A percentile compares a stretch with the other conserved stretches of the same genome.
Conservation (phyloP, 2,888 invertebrate species). For the Hypena proboscidalis region DNA sequence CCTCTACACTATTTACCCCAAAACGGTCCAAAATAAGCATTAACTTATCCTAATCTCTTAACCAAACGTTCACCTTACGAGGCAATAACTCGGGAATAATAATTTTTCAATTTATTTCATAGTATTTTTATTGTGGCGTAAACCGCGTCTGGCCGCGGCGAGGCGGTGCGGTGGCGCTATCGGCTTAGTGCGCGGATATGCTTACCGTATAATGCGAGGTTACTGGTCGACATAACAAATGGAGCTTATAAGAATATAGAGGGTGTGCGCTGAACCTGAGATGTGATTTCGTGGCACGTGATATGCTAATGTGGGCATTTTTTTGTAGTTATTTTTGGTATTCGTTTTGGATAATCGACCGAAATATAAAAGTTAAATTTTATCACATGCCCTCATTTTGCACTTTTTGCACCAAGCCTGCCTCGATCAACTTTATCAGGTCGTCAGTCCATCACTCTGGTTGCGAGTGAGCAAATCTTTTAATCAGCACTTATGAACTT, state of each 20-base stretch:
- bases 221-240: slow-evolving; percentile 12
- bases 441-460: too few relatives aligned
- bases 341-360: too few relatives aligned
- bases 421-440: too few relatives aligned
- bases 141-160: slow-evolving; percentile 27
- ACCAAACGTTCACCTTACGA: slow-evolving; percentile 37
- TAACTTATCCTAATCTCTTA: slow-evolving; percentile 26
- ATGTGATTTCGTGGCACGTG: slow-evolving; percentile 11
- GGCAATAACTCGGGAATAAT: slow-evolving; percentile 34
- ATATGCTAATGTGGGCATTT: slow-evolving; percentile 6
- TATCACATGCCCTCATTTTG: too few relatives aligned
- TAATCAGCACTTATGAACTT: too few relatives aligned
- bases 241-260: slow-evolving; percentile 14
- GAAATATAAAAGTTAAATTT: too few relatives aligned
- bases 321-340: too few relatives aligned
- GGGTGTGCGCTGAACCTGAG: slow-evolving; percentile 26
- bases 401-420: too few relatives aligned
- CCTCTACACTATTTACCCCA: background rate
- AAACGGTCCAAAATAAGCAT: slow-evolving; percentile 8
- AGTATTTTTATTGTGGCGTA: slow-evolving; percentile 43
- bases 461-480: too few relatives aligned
- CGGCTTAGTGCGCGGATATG: background rate
- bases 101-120: slow-evolving; percentile 48
- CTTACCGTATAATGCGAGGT: slow-evolving; percentile 11
- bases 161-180: background rate